Conservation (phyloP, 2,113 vertebrate genomes). For the Paedocypris sp. region DNA sequence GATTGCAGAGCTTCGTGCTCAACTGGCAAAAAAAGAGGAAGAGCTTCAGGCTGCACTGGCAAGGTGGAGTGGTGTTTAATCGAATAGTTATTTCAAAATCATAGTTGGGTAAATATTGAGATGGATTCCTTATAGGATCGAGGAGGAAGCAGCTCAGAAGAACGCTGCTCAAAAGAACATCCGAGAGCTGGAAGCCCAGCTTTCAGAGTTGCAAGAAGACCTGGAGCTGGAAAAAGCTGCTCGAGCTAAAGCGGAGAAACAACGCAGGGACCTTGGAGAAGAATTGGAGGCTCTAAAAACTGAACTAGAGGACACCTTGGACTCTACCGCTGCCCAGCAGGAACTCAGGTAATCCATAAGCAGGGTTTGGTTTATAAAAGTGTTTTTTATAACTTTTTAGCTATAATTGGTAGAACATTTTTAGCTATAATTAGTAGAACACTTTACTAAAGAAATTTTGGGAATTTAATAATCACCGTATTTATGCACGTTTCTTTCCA, state of each 20-base stretch:
- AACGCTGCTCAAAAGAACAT: slow-evolving; percentile 85
- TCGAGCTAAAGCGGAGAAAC: slow-evolving; percentile 82
- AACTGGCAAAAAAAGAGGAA: slow-evolving; percentile 93
- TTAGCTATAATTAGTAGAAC: too few species aligned
- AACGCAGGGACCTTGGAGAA: slow-evolving; percentile 82
- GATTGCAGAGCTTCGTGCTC: slow-evolving; percentile 85
- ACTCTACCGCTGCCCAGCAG: slow-evolving; percentile 89
- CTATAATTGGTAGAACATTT: too few species aligned
- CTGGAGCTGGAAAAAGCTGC: slow-evolving; percentile 78
- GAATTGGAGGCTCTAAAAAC: slow-evolving; percentile 93
- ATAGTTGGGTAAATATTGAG: neutral
- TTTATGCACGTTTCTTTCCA: too few species aligned
- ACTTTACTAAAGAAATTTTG: too few species aligned
- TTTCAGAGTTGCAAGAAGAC: slow-evolving; percentile 88
- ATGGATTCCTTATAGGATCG: slow-evolving; percentile 65
- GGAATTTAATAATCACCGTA: too few species aligned
- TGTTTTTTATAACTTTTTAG: too few species aligned
- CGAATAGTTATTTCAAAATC: too few species aligned
- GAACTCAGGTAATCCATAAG: slow-evolving; percentile 77
- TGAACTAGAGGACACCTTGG: slow-evolving; percentile 86
- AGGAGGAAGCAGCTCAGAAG: slow-evolving; percentile 85
- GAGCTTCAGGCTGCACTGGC: slow-evolving; percentile 82
- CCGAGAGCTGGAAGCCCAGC: slow-evolving; percentile 87
- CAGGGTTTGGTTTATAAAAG: neutral
- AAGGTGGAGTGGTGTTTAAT: too few species aligned